phyloP scores from a whole-genome alignment of 1,140 invertebrate genomes.

The Reticulitermes speratus region DNA sequence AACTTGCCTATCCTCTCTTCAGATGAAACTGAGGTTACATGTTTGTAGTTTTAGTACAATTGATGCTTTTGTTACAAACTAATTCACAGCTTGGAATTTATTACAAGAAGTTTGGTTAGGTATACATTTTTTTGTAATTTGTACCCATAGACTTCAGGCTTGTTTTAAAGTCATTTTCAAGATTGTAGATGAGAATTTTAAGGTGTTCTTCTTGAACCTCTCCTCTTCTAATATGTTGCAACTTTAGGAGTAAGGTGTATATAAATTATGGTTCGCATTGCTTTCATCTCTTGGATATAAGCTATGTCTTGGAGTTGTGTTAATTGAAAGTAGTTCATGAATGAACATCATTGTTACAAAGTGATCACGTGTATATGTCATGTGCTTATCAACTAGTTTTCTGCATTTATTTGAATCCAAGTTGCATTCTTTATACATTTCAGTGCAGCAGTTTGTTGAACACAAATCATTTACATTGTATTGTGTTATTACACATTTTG shows the following conservation, averaged over 20 bases:
- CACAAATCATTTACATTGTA: too few relatives aligned
- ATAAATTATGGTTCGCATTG: not conserved
- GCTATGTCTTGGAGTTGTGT: not conserved
- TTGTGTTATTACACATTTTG: too few relatives aligned
- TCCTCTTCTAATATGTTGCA: not conserved
- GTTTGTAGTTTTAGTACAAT: too few relatives aligned
- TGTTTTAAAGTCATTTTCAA: not conserved
- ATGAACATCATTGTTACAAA: not conserved
- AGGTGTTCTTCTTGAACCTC: not conserved
- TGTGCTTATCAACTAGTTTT: not conserved
- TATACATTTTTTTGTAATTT: too few relatives aligned
- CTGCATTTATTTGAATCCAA: conserved; percentile 8
- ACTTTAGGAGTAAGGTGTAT: not conserved
- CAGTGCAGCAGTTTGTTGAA: too few relatives aligned
- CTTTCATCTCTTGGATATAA: not conserved
- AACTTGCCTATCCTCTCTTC: too few relatives aligned
- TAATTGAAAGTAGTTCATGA: not conserved
- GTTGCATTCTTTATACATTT: not conserved
- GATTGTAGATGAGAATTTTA: not conserved
- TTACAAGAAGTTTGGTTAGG: too few relatives aligned
- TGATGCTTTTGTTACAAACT: too few relatives aligned
- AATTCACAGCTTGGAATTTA: too few relatives aligned
- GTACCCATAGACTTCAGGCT: too few relatives aligned
- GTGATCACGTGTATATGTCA: not conserved
- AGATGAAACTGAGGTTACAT: too few relatives aligned